Base-by-base conservation (phyloP, 2,113 vertebrate genomes). In the Nyctibius bracteatus region DNA sequence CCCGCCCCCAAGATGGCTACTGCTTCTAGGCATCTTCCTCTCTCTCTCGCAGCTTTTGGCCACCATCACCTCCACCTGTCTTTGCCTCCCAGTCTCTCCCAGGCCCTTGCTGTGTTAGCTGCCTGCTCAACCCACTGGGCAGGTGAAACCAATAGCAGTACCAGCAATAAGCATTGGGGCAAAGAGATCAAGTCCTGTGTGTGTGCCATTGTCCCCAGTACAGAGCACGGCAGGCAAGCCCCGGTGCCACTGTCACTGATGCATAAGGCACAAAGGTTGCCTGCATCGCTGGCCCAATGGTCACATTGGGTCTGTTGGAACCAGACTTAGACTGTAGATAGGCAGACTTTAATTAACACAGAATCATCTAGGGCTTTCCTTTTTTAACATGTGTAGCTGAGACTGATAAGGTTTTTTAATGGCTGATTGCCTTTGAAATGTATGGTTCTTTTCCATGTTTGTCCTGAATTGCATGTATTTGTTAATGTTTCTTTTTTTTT, bases 211-310 rank as follows among this genome's bases (percentile, higher is more conserved):
- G 57, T 82, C 43, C 47, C 61, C 51, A 63, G 62, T 61, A 35
- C 35, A 24, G 70, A 57, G 24, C 30, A 8, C 0, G 0, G 39
- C 65, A 43, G 41, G 33, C 19, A 25, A 63, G 30, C 20, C 24
- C 31, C 0, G 0, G 6, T 49, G 57, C n/a, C 57, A 12, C 17
- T 67, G 52, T 16, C 61, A 22, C 61, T 75, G 74, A 13, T 1
- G 2, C 4, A 1, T 9, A 5, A n/a, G 43, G 57, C n/a, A 28
- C 52, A 41, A 31, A 71, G 52, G 52, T 17, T 44, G 22, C n/a
- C n/a, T 52, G 27, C 28, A 21, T 10, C 3, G 2, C 51, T 47
- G 24, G 4, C 31, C n/a, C 21, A n/a, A n/a, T n/a, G n/a, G 21
- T 63, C 58, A 28, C 7, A 1, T 17, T 30, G 65, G 8, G 23